phyloP scores from a whole-genome alignment of 2,113 vertebrate species.

The Eulemur macaco region DNA sequence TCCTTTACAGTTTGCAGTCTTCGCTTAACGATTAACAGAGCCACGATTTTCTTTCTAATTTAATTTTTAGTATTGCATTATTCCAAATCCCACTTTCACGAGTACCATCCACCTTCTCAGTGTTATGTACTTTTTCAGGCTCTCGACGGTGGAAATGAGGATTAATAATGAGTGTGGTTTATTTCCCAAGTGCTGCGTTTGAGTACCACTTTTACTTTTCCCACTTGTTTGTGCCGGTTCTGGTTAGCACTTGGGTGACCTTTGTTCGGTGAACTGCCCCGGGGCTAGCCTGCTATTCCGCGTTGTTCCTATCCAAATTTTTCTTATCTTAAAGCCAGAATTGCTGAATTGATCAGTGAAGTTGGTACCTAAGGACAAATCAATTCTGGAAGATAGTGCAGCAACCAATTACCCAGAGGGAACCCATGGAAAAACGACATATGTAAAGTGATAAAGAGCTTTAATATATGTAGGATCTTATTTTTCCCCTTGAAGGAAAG shows the following conservation, averaged over 20 bases:
- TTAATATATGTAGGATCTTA: background rate
- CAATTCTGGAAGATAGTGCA: background rate
- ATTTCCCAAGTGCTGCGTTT: background rate
- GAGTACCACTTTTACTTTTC: background rate
- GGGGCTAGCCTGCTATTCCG: background rate
- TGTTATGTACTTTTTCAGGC: background rate
- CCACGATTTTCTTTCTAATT: background rate
- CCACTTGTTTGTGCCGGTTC: background rate
- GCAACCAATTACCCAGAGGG: background rate
- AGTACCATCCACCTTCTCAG: background rate
- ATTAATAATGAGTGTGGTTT: background rate
- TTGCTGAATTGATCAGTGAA: background rate
- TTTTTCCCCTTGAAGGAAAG: background rate
- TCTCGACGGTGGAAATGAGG: background rate
- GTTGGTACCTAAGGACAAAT: background rate
- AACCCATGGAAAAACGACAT: background rate
- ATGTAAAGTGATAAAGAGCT: background rate
- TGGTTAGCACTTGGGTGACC: background rate
- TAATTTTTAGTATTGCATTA: background rate
- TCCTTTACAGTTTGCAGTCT: background rate
- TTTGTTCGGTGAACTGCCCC: background rate
- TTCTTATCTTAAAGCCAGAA: background rate
- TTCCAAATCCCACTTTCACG: background rate
- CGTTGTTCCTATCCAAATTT: background rate
- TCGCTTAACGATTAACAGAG: background rate